Conservation (phyloP, 2,888 invertebrate genomes). For the Pyrochroa serraticornis region DNA sequence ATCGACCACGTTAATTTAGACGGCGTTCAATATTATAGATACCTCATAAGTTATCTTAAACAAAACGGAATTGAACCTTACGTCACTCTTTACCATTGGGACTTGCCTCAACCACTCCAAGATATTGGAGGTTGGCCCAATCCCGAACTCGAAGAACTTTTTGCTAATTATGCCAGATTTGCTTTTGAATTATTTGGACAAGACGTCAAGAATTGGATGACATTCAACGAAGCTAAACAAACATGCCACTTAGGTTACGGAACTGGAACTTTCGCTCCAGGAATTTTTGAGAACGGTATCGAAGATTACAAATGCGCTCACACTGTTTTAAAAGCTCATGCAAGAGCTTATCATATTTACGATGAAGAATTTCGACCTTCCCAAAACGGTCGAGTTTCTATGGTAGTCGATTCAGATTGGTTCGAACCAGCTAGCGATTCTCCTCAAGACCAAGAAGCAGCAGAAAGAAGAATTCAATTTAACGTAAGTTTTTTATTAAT, state of each 20-base stretch:
- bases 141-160: slow-evolving; percentile 32
- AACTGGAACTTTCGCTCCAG: slow-evolving; percentile 31
- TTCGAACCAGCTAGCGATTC: slow-evolving; percentile 60
- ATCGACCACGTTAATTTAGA: slow-evolving; percentile 68
- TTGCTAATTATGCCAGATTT: slow-evolving; percentile 38
- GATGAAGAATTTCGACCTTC: slow-evolving; percentile 51
- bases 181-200: slow-evolving; percentile 39
- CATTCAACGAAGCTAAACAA: slow-evolving; percentile 40
- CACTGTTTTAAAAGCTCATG: slow-evolving; percentile 57
- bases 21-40: slow-evolving; percentile 63
- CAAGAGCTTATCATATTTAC: slow-evolving; percentile 55
- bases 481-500: slow-evolving; percentile 53
- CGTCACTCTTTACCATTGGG: slow-evolving; percentile 64
- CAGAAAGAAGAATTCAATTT: slow-evolving; percentile 62
- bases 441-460: slow-evolving; percentile 59
- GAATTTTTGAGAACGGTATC: slow-evolving; percentile 49
- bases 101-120: slow-evolving; percentile 61
- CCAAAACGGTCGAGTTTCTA: slow-evolving; percentile 60
- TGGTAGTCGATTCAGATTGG: slow-evolving; percentile 62
- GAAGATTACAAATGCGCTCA: slow-evolving; percentile 67
- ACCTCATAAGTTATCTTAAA: slow-evolving; percentile 53
- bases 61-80: slow-evolving; percentile 62
- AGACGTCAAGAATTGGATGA: slow-evolving; percentile 42
- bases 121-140: slow-evolving; percentile 38
- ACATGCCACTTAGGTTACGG: slow-evolving; percentile 33